Base-by-base conservation (phyloP, 1,140 invertebrate species). In the Megalopta genalis region DNA sequence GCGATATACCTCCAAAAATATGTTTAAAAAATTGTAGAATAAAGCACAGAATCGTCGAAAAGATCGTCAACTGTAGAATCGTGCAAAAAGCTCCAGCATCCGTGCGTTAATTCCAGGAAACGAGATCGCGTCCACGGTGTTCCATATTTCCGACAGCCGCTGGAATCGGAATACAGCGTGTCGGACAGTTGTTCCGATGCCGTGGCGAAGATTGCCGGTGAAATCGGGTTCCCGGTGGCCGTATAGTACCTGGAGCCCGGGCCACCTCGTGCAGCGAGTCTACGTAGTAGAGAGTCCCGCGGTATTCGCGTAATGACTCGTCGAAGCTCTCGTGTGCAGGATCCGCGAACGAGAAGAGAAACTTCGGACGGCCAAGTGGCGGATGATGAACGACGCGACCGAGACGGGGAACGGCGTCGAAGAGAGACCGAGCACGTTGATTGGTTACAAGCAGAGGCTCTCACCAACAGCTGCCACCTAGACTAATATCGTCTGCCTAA, bases 381-480 rank as follows among this genome's bases (percentile, higher is more conserved):
- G 83, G 63, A 86, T 81, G 83, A 85, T 82, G 80, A 67, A 85
- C 83, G 83, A 74, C 75, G 83, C 75, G 81, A 75, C 80, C 69
- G 73, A 81, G 71, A 62, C 32, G 49, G 80, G 62, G 75, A 82
- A 63, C 68, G 62, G 52, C 73, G 77, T 78, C 68, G 82, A 74
- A 64, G 21, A 60, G 57, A 85, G 65, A 76, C 49, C 64, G 79
- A 75, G 57, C 60, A 73, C 71, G 81, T 82, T 82, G 84, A 86
- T 86, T 85, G 84, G 83, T 80, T 86, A 82, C 71, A 76, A 86
- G 84, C 62, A 59, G 66, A 78, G 83, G 80, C 74, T 79, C 80
- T 86, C 85, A 64, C 72, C 83, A 82, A 80, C 83, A 85, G 76
- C 84, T 85, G 84, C 80, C 84, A 86, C 84, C 84, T 86, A 85